Evolutionary conservation across 2,888 invertebrate species (phyloP), one percentile per base, ranked within the genome.

Genomic region (Tyria jacobaeae): DNA sequence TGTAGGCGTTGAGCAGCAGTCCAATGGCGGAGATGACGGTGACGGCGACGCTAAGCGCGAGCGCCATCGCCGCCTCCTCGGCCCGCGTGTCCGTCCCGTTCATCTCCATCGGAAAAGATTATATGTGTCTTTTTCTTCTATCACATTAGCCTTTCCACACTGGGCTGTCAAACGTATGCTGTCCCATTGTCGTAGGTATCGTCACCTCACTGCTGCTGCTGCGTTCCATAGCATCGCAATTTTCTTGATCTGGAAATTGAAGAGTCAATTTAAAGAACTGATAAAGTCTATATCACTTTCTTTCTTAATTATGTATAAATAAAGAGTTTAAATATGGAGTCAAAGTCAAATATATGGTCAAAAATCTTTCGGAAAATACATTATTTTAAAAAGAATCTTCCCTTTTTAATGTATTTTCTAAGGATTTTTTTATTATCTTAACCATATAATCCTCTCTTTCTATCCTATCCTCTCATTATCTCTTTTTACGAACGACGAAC

Each of bases 1-100:
- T 96, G 86, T 96, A 97, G 55, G 95, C 95, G 90, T 97, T 97
- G 83, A 97, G 95, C 75, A 96, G 90, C 73, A 97, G 93, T 77
- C 97, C 97, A 77, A 96, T 89, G 75, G 96, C 92, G 83, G 96
- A 96, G 88, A 96, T 94, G 86, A 96, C 94, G 89, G 96, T 95
- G 85, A 96, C 94, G 81, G 96, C 94, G 79, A 96, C 95, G 88
- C 95, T 95, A 80, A 96, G 94, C 87, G 95, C 95, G 90, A 96
- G 94, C 86, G 95, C 93, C 92, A 95, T 94, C 93, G 95, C 96
- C 86, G 94, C 95, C 88, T 91, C 93, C 83, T 89, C 89, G 80
- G 84, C 86, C 73, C 86, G 87, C 77, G 84, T 77, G 64, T 89
- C 89, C 85, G 93, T 92, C 88, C 87, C 92, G 89, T 92, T 93